These are phyloP conservation scores for Thecophora atra DNA, from an alignment of 2,888 invertebrate species.

Conservation along the genomic window DNA sequence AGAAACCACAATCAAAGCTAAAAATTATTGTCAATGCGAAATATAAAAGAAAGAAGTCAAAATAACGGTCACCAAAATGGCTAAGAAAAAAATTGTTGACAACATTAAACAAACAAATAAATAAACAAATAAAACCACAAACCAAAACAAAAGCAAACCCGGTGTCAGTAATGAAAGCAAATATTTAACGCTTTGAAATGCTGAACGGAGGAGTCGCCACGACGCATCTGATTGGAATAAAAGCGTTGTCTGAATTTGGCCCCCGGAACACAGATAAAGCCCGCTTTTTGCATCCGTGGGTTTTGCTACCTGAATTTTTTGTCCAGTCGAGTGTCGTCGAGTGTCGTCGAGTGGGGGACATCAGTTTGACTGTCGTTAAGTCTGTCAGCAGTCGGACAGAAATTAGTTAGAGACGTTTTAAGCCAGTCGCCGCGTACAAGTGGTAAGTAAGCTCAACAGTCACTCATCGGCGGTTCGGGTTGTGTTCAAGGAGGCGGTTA, in stretches of 20 bases:
- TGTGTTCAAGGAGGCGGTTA: too few relatives aligned
- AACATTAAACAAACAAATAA: neutral
- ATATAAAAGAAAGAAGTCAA: neutral
- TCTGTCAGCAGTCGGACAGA: neutral
- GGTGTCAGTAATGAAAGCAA: neutral
- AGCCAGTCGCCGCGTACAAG: neutral
- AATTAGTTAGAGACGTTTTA: neutral
- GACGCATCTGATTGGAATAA: neutral
- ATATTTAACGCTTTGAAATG: neutral
- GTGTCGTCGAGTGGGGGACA: neutral
- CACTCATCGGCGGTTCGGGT: neutral
- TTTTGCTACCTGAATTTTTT: neutral
- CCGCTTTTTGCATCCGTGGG: neutral
- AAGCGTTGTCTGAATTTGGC: neutral
- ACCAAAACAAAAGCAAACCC: neutral
- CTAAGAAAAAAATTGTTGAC: neutral
- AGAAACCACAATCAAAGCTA: neutral
- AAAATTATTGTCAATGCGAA: neutral
- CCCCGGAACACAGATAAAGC: neutral
- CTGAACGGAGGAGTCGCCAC: neutral
- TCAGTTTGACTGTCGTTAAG: neutral
- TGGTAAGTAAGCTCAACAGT: neutral
- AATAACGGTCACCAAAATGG: neutral
- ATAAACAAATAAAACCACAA: neutral
- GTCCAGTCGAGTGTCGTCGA: neutral